Evolutionary conservation across 1,140 invertebrate genomes (phyloP).

Genomic region (Meloidogyne chitwoodi): DNA sequence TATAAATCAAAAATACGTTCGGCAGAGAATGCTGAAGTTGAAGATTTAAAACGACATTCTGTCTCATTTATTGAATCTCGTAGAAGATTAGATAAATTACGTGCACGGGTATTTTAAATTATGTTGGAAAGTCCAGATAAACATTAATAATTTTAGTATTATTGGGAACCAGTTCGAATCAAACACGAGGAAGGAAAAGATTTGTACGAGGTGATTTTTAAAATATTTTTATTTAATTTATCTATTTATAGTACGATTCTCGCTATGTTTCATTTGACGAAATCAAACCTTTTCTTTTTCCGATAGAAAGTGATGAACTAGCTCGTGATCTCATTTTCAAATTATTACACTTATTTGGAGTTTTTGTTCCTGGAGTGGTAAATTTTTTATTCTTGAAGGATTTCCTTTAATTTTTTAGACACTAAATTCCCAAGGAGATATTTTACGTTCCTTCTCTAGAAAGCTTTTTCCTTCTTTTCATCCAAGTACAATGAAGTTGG

Average conservation of each 20-base stretch:
- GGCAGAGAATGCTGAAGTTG: slow-evolving; percentile 1
- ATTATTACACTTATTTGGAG: slow-evolving; percentile 10
- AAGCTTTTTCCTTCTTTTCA: not conserved
- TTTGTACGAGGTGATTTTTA: slow-evolving; percentile 5
- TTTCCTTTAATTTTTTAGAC: not conserved
- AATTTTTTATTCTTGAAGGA: not conserved
- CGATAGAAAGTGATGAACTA: not conserved
- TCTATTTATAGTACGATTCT: not conserved
- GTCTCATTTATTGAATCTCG: not conserved
- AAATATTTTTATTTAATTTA: not conserved
- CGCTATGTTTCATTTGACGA: slow-evolving; percentile 9
- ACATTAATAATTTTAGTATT: slow-evolving; percentile 3
- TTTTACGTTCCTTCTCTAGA: slow-evolving; percentile 5
- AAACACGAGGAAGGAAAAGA: slow-evolving; percentile 5
- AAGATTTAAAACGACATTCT: not conserved
- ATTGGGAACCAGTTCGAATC: not conserved
- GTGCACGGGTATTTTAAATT: not conserved
- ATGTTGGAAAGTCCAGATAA: not conserved
- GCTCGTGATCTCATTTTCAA: slow-evolving; percentile 9
- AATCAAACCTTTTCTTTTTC: not conserved
- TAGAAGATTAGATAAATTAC: slow-evolving; percentile 6
- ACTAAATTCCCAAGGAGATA: not conserved
- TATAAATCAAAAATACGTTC: not conserved
- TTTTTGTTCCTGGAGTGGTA: slow-evolving; percentile 5
- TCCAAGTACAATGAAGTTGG: slow-evolving; percentile 3